Base-by-base conservation (phyloP, 2,888 invertebrate genomes). In the Drosophila formosana region DNA sequence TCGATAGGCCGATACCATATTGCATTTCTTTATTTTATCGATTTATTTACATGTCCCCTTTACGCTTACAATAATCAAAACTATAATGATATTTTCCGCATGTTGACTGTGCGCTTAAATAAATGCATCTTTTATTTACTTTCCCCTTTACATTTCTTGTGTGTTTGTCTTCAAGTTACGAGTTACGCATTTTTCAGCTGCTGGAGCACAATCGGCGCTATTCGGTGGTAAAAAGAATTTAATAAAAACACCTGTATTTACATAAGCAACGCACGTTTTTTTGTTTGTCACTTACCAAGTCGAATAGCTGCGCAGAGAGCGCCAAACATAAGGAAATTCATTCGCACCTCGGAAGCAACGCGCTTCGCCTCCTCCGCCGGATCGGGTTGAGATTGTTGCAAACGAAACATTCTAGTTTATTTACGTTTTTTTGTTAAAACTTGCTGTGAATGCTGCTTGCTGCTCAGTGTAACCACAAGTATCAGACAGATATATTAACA, bases 341-440 rank as follows among this genome's bases (percentile, higher is more conserved):
- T 82, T 11, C 90, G 87, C 1, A 92, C 92, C 60, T 91, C 91
- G 1, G 91, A 86, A 1, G 89, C 75, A 2, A 92, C 91, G 5
- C 91, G 90, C 58, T 90, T 91, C 23, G 89, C 87, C 52, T 92
- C 92, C 63, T 92, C 92, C 3, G 91, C 91, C 3, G 92, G 91
- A 71, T 92, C 92, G 34, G 91, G 85, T 78, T 92, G 91, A 39
- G 91, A 83, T 89, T 92, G 91, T 56, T 92, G 91, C 74, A 92
- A 85, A 4, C 92, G 92, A 70, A 92, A 92, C 92, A 92, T 92
- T 25, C 7, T 43, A 18, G 62, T 49, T 28, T 13, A 64, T 28
- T 11, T 49, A 46, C n/a, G 5, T 64, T 69, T 50, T 26, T 9
- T 25, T 53, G 2, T 50, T 51, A 46, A 49, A 45, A 28, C 2